Percentiles rank a stretch among this genome's conserved stretches.
phyloP scores from a whole-genome alignment of 2,888 invertebrate genomes.

The Plebejus melissa region DNA sequence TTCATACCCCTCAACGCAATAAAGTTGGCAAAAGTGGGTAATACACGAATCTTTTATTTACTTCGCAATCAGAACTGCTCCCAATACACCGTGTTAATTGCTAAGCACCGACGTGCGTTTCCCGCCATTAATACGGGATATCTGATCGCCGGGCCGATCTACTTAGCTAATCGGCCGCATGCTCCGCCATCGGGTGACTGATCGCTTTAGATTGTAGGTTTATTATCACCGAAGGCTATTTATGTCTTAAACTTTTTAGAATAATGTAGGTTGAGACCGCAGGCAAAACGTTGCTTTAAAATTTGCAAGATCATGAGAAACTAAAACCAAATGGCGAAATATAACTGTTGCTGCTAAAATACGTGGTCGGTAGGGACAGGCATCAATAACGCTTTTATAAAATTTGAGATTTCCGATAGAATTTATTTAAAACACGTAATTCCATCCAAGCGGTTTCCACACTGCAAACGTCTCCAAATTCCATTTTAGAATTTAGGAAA shows the following conservation, averaged over 20 bases:
- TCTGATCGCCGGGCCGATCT: background rate
- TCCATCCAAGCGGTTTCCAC: background rate
- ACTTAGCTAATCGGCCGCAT: slow-evolving; percentile 16
- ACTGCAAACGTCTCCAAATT: background rate
- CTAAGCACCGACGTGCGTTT: background rate
- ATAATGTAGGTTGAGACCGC: background rate
- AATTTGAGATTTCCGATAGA: background rate
- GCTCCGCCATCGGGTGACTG: slow-evolving; percentile 9
- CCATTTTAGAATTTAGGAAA: slow-evolving; percentile 25
- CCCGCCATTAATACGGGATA: background rate
- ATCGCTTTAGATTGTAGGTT: slow-evolving; percentile 11
- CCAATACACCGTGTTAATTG: background rate
- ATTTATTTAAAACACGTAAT: background rate
- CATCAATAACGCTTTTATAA: background rate
- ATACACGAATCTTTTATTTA: background rate
- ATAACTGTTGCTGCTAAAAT: background rate
- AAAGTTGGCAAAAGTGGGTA: background rate
- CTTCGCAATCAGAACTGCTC: background rate
- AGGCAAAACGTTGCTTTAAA: background rate
- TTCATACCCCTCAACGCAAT: too few relatives aligned
- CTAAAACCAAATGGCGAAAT: background rate
- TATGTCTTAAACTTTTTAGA: slow-evolving; percentile 2
- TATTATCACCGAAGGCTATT: slow-evolving; percentile 6
- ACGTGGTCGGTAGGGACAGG: background rate
- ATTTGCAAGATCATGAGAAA: too few relatives aligned